Conservation (phyloP, 2,888 invertebrate species). For the Amphipoea lucens region DNA sequence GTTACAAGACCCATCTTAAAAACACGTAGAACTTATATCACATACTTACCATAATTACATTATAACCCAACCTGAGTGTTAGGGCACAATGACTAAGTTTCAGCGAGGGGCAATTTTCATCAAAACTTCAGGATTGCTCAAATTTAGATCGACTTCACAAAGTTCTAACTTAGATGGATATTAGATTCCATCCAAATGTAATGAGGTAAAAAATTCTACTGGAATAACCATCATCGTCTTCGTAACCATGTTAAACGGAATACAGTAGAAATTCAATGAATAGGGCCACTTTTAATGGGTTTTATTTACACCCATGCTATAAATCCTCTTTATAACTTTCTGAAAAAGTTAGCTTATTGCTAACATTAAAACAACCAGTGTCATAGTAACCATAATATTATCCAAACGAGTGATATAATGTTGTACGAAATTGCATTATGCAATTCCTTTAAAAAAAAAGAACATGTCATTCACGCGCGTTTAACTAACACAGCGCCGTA, state of each 20-base stretch:
- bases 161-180: conserved; percentile 56
- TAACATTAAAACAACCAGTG: no score
- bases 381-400: no score
- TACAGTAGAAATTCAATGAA: not conserved
- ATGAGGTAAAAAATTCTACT: conserved; percentile 33
- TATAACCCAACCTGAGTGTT: conserved; percentile 28
- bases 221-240: not conserved
- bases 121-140: conserved; percentile 61
- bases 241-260: not conserved
- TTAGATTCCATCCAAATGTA: conserved; percentile 41
- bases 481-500: no score
- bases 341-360: no score
- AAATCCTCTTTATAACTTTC: no score
- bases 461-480: no score
- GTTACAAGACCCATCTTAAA: conserved; percentile 7
- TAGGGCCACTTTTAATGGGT: not conserved
- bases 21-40: conserved; percentile 31
- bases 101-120: conserved; percentile 60
- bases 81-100: conserved; percentile 53
- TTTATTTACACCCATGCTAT: not conserved
- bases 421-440: no score
- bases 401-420: no score
- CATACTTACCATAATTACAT: conserved; percentile 44
- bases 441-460: no score
- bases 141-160: conserved; percentile 64